Evolutionary conservation across 2,888 invertebrate genomes (phyloP).

Genomic region (Zelleria hepariella): DNA sequence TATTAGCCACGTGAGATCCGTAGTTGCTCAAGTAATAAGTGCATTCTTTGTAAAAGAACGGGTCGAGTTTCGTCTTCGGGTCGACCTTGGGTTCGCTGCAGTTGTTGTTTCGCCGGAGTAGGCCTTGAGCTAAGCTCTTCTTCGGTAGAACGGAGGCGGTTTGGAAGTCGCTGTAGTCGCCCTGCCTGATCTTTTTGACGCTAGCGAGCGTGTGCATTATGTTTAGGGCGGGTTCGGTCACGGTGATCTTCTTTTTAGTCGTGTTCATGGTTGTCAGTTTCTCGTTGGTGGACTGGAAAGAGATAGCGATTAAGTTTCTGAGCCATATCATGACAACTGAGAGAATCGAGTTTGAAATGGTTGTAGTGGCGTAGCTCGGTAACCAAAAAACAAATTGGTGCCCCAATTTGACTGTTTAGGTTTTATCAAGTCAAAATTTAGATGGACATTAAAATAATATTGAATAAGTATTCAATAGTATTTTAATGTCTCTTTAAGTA

Average conservation of each 20-base stretch:
- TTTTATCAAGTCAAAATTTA: no score
- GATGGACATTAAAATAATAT: no score
- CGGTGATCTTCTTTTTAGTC: constrained; percentile 57
- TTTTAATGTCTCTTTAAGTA: no score
- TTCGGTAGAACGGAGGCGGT: constrained; percentile 46
- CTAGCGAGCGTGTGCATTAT: constrained; percentile 73
- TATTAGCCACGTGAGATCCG: constrained; percentile 80
- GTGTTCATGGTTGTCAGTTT: constrained; percentile 53
- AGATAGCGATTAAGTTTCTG: no score
- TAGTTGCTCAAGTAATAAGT: constrained; percentile 86
- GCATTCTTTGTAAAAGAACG: constrained; percentile 81
- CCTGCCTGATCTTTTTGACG: constrained; percentile 68
- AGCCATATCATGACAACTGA: not conserved
- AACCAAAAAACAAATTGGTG: no score
- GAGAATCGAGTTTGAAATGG: no score
- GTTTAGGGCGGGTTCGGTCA: constrained; percentile 72
- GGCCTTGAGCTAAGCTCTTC: constrained; percentile 56
- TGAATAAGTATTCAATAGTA: no score
- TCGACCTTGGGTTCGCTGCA: constrained; percentile 45
- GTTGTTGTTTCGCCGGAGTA: constrained; percentile 50
- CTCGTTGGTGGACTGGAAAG: constrained; percentile 50
- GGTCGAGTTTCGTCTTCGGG: constrained; percentile 54
- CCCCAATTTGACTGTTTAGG: no score
- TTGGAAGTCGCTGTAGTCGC: constrained; percentile 69
- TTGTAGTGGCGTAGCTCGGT: no score